phyloP scores from a whole-genome alignment of 2,113 vertebrate genomes.

The Psittacula cyanocephala region DNA sequence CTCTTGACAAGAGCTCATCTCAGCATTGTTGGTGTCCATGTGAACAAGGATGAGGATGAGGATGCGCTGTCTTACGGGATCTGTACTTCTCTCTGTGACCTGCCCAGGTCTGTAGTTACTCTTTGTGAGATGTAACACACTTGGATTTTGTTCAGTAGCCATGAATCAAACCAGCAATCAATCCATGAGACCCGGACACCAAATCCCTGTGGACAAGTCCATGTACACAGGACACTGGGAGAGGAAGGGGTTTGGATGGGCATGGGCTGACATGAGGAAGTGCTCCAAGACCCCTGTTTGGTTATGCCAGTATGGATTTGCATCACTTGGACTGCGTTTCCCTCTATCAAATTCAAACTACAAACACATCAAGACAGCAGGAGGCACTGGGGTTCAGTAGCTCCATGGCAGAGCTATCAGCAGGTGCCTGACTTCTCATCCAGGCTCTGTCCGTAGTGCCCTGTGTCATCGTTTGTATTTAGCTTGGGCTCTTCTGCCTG shows the following conservation, averaged over 20 bases:
- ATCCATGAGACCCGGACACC: fast-evolving
- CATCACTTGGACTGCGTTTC: background rate
- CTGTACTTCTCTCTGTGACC: background rate
- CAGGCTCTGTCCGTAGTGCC: background rate
- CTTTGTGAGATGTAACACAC: background rate
- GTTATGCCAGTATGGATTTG: background rate
- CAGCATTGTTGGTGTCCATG: fast-evolving
- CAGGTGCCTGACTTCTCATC: background rate
- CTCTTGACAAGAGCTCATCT: background rate
- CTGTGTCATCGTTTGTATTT: background rate
- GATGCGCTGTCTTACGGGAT: fast-evolving
- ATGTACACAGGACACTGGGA: background rate
- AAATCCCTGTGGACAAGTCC: background rate
- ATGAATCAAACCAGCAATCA: background rate
- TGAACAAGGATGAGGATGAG: background rate
- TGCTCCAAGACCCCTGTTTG: background rate
- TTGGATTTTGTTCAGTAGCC: background rate
- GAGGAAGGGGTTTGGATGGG: background rate
- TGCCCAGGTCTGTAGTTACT: background rate
- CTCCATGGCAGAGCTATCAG: background rate
- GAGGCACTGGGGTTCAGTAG: background rate
- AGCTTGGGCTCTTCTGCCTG: background rate
- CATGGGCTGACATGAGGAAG: background rate
- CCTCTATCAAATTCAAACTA: background rate
- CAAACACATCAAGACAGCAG: background rate